A percentile compares a stretch with the other conserved stretches of the same genome.
phyloP scores from a whole-genome alignment of 2,113 vertebrate genomes.

The Plectropomus leopardus region DNA sequence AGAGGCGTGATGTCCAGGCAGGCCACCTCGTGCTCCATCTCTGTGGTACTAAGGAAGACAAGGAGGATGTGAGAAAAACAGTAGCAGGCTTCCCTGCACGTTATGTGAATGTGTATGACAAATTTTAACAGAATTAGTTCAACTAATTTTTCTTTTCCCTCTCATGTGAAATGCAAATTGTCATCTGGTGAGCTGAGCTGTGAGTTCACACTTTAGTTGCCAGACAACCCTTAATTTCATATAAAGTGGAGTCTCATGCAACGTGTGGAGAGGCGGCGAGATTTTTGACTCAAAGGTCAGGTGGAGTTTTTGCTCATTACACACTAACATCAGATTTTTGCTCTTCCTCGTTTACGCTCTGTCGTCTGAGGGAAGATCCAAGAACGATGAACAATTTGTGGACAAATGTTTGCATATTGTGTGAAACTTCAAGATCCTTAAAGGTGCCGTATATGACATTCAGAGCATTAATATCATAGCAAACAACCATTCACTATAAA shows the following conservation, averaged over 20 bases:
- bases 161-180: slow-evolving; percentile 1
- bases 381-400: neutral
- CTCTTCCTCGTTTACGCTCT: neutral
- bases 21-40: slow-evolving; percentile 99
- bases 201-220: neutral
- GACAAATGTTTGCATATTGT: neutral
- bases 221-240: neutral
- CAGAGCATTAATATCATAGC: too few species aligned
- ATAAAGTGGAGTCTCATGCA: neutral
- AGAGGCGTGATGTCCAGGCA: slow-evolving; percentile 98
- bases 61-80: slow-evolving; percentile 16
- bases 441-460: too few species aligned
- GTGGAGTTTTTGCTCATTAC: neutral
- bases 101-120: neutral
- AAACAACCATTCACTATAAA: too few species aligned
- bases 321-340: neutral
- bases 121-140: neutral
- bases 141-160: neutral
- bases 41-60: slow-evolving; percentile 87
- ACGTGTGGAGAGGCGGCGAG: neutral
- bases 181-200: slow-evolving; percentile 5
- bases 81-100: neutral
- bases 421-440: neutral
- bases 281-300: neutral
- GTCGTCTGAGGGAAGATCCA: neutral